Conservation (phyloP, 2,888 invertebrate genomes). For the Drosophila lutescens region DNA sequence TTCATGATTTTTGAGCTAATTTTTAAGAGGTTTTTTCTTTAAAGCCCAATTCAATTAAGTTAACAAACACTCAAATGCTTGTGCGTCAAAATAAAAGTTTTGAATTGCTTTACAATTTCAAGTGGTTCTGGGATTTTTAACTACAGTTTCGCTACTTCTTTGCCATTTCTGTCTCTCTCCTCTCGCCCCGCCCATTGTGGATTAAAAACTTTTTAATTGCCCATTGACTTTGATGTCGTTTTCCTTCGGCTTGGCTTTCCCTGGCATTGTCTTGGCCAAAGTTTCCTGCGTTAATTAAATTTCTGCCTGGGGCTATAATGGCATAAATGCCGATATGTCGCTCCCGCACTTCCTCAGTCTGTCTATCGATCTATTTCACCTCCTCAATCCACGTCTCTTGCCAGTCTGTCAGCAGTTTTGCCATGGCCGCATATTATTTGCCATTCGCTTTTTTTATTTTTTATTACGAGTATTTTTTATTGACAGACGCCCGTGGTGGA, state of each 20-base stretch:
- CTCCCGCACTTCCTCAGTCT: conserved; percentile 3
- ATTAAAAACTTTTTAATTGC: conserved; percentile 71
- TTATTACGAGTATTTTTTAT: conserved; percentile 42
- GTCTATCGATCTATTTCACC: conserved; percentile 15
- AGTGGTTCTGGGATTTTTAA: conserved; percentile 37
- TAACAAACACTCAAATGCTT: conserved; percentile 10
- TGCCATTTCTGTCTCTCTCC: conserved; percentile 1
- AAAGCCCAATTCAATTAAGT: conserved; percentile 23
- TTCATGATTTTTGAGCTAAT: no score
- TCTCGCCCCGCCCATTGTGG: conserved; percentile 29
- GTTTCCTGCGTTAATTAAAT: conserved; percentile 70
- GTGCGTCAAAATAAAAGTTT: conserved; percentile 47
- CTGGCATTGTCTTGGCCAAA: conserved; percentile 30
- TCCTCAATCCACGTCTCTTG: neutral
- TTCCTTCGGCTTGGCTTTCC: conserved; percentile 30
- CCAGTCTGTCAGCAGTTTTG: conserved; percentile 56
- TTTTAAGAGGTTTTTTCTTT: no score
- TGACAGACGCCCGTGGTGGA: conserved; percentile 41
- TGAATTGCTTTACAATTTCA: conserved; percentile 48
- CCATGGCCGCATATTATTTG: conserved; percentile 66
- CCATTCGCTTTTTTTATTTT: conserved; percentile 52
- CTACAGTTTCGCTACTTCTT: conserved; percentile 11
- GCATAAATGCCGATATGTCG: conserved; percentile 64
- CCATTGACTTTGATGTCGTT: conserved; percentile 51
- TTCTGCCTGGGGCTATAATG: conserved; percentile 62